Percentiles rank a stretch among this genome's conserved stretches.
Evolutionary conservation across 2,888 invertebrate species (phyloP).

Genomic region (Perithous albicinctus): DNA sequence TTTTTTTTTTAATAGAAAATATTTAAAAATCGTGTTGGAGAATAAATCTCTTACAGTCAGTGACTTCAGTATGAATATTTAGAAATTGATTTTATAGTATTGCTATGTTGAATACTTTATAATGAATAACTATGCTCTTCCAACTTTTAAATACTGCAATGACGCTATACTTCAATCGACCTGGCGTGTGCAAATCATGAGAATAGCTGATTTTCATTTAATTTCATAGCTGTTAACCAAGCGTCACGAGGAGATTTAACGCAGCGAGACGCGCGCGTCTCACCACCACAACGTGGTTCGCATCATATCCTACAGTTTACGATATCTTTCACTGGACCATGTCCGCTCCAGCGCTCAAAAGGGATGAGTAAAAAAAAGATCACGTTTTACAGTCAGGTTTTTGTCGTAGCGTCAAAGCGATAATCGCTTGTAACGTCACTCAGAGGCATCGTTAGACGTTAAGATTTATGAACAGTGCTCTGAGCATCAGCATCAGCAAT

Average conservation of each 20-base stretch:
- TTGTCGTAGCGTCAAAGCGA: slow-evolving; percentile 68
- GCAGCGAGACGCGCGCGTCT: slow-evolving; percentile 56
- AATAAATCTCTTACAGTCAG: too few species aligned
- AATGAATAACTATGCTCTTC: too few species aligned
- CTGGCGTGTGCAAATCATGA: slow-evolving; percentile 43
- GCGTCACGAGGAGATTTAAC: slow-evolving; percentile 65
- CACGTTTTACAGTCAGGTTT: slow-evolving; percentile 67
- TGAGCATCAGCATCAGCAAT: neutral
- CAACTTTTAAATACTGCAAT: too few species aligned
- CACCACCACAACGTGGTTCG: slow-evolving; percentile 42
- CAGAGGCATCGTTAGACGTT: neutral
- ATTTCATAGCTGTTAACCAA: slow-evolving; percentile 72
- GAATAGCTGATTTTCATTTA: slow-evolving; percentile 73
- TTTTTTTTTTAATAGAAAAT: too few species aligned
- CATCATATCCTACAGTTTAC: slow-evolving; percentile 46
- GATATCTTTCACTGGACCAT: slow-evolving; percentile 20
- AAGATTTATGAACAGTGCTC: neutral
- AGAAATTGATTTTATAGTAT: too few species aligned
- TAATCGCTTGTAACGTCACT: slow-evolving; percentile 63
- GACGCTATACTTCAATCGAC: slow-evolving; percentile 10
- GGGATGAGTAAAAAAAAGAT: slow-evolving; percentile 62
- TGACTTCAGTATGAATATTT: too few species aligned
- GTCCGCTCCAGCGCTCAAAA: neutral
- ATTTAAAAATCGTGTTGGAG: too few species aligned
- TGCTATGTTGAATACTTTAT: too few species aligned